Evolutionary conservation across 2,113 vertebrate genomes (phyloP).

Genomic region (Condylura cristata): DNA sequence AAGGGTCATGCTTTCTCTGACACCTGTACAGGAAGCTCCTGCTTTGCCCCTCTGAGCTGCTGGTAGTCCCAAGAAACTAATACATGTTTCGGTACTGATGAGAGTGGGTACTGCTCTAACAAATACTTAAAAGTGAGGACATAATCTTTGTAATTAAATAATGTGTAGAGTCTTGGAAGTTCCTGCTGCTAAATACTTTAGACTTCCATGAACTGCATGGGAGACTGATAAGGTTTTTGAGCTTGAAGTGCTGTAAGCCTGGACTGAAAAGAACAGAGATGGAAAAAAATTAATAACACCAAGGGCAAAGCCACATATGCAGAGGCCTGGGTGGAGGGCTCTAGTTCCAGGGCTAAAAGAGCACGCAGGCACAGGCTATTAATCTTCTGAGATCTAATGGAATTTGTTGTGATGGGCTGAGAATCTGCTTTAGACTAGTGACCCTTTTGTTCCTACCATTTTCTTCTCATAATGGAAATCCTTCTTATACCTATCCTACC

Average conservation of each 20-base stretch:
- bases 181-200: background rate
- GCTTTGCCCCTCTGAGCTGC: background rate
- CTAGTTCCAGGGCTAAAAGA: background rate
- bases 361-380: background rate
- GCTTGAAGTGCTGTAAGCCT: background rate
- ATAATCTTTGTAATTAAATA: background rate
- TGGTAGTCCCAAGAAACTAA: background rate
- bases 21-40: background rate
- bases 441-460: background rate
- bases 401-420: background rate
- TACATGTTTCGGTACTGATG: background rate
- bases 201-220: background rate
- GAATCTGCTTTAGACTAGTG: background rate
- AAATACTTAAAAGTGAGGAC: constrained; percentile 25
- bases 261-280: background rate
- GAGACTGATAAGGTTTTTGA: background rate
- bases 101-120: background rate
- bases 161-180: background rate
- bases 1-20: background rate
- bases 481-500: background rate
- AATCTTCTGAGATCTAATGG: background rate
- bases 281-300: background rate
- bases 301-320: background rate
- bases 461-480: background rate
- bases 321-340: background rate